Base-by-base conservation (phyloP, 2,888 invertebrate genomes). In the Aleiodes testaceus region DNA sequence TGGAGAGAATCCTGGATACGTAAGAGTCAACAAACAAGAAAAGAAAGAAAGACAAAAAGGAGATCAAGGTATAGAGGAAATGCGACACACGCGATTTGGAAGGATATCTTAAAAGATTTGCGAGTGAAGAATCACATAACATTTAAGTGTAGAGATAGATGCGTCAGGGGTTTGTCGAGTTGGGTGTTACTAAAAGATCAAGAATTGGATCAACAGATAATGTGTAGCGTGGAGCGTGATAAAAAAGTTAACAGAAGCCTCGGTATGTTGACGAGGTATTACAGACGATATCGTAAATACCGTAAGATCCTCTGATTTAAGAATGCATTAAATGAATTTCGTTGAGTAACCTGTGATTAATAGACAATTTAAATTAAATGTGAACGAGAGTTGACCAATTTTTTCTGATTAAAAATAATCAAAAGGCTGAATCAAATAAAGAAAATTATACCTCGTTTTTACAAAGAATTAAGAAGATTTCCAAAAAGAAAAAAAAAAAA, bases 221-320 rank as follows among this genome's bases (percentile, higher is more conserved):
- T 68, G 70, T 47, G 69, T 52, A 45, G 66, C 64, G 55, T 45
- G 50, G 55, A 55, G 65, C 45, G 65, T 9, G 70, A 64, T 70
- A 70, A 64, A 52, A 70, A 64, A 53, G 65, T 70, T 74, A 76
- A 79, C 68, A 75, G 80, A 74, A 79, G 79, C 66, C 82, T 83
- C 77, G 77, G 83, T 79, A 78, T 82, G 78, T 76, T 81, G 45
- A 45, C 55, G 45, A 70, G 65, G 70, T 79, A 79, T 75, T 81
- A 81, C 76, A 79, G 80, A 72, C 78, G 80, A 70, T 82, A 78
- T 76, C 79, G 77, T 72, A 79, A 78, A 74, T 81, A 79, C 74
- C 77, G 84, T 50, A 81, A 82, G 74, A 83, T 82, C 75, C 79
- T 81, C 75, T 82, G 69, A 74, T 74, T 69, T 22, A 14, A 30